A percentile compares a stretch with the other conserved stretches of the same genome.
Conservation (phyloP, 2,113 vertebrate genomes). For the Paraplagusia blochii region DNA sequence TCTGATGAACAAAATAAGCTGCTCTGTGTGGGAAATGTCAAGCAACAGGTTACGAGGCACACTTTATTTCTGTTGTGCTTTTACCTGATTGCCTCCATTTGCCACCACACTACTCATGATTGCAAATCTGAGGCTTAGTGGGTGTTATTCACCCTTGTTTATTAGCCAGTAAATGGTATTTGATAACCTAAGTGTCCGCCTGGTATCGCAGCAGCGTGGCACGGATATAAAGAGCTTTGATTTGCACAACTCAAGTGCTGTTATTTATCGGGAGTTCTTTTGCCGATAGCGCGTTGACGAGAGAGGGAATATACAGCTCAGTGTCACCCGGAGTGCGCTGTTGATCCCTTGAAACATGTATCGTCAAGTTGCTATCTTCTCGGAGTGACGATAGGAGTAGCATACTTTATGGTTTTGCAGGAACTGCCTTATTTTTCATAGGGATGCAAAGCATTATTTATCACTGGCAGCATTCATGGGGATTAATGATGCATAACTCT, state of each 20-base stretch:
- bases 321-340: constrained; percentile 46
- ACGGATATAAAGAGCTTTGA: constrained; percentile 56
- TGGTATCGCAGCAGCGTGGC: constrained; percentile 30
- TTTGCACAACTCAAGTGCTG: constrained; percentile 44
- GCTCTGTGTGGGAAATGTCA: constrained; percentile 49
- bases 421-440: constrained; percentile 74
- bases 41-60: constrained; percentile 23
- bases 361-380: constrained; percentile 62
- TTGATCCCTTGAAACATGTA: constrained; percentile 57
- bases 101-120: constrained; percentile 1
- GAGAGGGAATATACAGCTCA: constrained; percentile 50
- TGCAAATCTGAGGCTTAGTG: constrained; percentile 19
- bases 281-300: constrained; percentile 32
- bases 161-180: constrained; percentile 42
- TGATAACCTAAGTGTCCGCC: constrained; percentile 43
- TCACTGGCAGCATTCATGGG: constrained; percentile 62
- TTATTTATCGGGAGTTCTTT: constrained; percentile 59
- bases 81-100: constrained; percentile 26
- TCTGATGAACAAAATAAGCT: constrained; percentile 49
- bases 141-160: constrained; percentile 47
- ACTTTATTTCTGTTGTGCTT: constrained; percentile 20
- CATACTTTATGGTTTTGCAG: constrained; percentile 71
- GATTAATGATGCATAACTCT: constrained; percentile 76
- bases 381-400: constrained; percentile 60
- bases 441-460: constrained; percentile 64